A percentile compares a stretch with the other conserved stretches of the same genome.
Conservation (phyloP, 1,140 invertebrate species). For the Apis florea region DNA sequence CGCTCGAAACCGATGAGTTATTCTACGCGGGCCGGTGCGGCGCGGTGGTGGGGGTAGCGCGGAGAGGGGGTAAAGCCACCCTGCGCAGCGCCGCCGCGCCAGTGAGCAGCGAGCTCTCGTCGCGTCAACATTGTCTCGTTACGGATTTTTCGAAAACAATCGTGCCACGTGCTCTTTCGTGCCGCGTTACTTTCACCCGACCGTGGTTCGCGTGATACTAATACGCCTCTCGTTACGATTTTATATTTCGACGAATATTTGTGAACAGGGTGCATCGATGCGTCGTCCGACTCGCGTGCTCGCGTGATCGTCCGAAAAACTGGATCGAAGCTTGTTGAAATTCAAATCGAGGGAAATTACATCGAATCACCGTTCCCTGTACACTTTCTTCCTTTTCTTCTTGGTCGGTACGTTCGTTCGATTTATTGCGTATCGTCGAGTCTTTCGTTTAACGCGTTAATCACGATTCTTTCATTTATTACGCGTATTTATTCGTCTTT, state of each 20-base stretch:
- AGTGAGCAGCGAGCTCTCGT: slow-evolving; percentile 74
- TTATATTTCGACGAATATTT: no score
- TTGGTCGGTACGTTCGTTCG: not conserved
- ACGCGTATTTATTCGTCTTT: no score
- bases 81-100: slow-evolving; percentile 30
- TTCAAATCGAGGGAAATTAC: slow-evolving; percentile 32
- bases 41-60: not conserved
- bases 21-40: not conserved
- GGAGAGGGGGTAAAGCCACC: not conserved
- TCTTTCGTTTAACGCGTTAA: no score
- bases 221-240: no score
- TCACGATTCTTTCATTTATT: not conserved
- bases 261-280: slow-evolving; percentile 18
- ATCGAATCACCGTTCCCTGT: not conserved
- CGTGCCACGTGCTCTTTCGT: slow-evolving; percentile 64
- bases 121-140: slow-evolving; percentile 43
- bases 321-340: slow-evolving; percentile 32
- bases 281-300: slow-evolving; percentile 10
- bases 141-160: not conserved
- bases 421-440: no score
- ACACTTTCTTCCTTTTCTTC: not conserved
- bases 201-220: not conserved
- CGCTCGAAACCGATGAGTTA: not conserved
- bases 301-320: slow-evolving; percentile 36
- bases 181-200: not conserved